phyloP scores from a whole-genome alignment of 2,113 vertebrate genomes.

The Cariama cristata region DNA sequence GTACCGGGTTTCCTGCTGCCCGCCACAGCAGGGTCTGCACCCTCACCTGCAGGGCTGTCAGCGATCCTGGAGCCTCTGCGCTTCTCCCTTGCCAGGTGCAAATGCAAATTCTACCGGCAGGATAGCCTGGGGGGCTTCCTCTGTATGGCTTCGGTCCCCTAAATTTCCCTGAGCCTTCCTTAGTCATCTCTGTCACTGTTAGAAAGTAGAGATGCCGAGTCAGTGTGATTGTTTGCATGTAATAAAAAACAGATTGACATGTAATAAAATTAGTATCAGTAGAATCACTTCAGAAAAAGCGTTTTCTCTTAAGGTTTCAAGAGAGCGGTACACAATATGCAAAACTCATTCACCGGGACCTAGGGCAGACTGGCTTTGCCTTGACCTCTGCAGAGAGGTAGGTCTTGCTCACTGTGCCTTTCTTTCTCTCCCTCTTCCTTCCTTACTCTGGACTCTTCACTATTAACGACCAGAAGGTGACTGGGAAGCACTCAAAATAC shows the following conservation, averaged over 20 bases:
- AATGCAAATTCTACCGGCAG: background rate
- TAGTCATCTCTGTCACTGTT: background rate
- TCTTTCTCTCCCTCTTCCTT: background rate
- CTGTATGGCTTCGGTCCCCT: accelerated
- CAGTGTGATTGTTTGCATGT: background rate
- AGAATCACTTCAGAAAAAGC: background rate
- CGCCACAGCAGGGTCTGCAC: background rate
- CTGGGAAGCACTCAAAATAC: background rate
- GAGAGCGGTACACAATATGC: background rate
- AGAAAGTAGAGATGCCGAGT: background rate
- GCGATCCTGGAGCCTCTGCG: background rate
- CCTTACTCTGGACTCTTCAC: background rate
- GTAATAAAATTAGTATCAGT: background rate
- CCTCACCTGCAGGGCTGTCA: background rate
- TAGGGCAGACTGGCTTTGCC: background rate
- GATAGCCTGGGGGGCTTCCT: background rate
- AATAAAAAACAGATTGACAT: background rate
- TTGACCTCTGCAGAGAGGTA: background rate
- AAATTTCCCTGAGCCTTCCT: background rate
- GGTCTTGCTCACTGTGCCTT: background rate
- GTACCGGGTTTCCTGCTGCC: background rate
- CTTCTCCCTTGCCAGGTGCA: background rate
- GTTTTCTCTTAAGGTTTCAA: background rate
- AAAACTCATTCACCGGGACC: background rate
- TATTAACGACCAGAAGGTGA: background rate